Percentiles rank a stretch among this genome's conserved stretches.
Evolutionary conservation across 1,140 invertebrate species (phyloP).

Genomic region (Saxidomus purpurata): DNA sequence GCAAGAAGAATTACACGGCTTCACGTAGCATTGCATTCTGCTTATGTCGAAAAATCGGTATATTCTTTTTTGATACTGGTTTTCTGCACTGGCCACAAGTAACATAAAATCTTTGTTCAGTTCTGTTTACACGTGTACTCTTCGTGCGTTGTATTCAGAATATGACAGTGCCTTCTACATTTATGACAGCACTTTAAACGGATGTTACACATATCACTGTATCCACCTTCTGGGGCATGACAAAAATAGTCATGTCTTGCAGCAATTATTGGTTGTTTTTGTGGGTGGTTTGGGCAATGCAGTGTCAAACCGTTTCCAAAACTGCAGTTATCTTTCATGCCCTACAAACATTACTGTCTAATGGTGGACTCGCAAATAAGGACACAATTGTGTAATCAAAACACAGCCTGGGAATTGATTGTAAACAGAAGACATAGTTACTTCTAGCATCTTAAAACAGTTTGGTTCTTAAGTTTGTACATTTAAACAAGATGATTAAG

Average conservation of each 20-base stretch:
- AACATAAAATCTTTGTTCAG: conserved; percentile 66
- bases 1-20: conserved; percentile 67
- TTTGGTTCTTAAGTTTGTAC: too few species aligned
- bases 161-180: conserved; percentile 39
- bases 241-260: neutral
- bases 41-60: neutral
- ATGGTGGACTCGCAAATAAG: too few species aligned
- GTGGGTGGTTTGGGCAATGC: conserved; percentile 86
- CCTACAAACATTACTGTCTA: too few species aligned
- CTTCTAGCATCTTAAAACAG: too few species aligned
- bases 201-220: neutral
- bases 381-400: too few species aligned
- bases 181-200: conserved; percentile 37
- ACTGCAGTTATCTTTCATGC: conserved; percentile 67
- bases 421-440: too few species aligned
- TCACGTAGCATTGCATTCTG: conserved; percentile 68
- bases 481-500: too few species aligned
- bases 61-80: neutral
- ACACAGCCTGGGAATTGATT: too few species aligned
- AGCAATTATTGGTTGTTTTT: conserved; percentile 49
- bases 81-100: neutral
- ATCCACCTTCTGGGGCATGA: neutral
- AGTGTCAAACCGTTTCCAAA: conserved; percentile 80
- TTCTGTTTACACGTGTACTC: conserved; percentile 75
- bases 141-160: neutral